Conservation (phyloP, 1,140 invertebrate species). For the Philotrypesis tridentata region DNA sequence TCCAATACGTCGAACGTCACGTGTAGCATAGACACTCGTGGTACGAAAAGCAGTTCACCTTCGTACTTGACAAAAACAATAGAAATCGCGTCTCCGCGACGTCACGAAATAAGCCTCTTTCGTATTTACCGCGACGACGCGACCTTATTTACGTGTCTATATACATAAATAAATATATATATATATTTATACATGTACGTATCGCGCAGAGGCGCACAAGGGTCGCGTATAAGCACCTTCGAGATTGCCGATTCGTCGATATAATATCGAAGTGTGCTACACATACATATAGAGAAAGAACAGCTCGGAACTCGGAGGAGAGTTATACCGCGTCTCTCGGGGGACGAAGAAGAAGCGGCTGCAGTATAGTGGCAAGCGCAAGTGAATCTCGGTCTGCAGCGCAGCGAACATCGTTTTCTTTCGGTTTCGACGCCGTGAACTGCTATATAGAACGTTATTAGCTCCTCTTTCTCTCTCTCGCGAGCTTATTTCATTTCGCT, state of each 20-base stretch:
- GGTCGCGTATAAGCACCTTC: conserved; percentile 19
- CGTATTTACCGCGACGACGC: conserved; percentile 1
- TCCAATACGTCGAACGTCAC: too few relatives aligned
- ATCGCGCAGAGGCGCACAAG: neutral
- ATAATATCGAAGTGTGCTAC: conserved; percentile 48
- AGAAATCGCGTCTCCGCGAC: neutral
- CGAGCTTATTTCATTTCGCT: too few relatives aligned
- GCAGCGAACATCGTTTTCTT: neutral
- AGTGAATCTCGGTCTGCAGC: neutral
- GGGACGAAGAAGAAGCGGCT: neutral
- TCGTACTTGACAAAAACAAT: conserved; percentile 8
- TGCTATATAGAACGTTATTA: neutral
- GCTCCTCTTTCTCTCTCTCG: neutral
- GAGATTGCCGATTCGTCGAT: conserved; percentile 56
- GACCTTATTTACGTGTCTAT: neutral
- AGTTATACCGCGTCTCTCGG: conserved; percentile 39
- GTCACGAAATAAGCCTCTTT: neutral
- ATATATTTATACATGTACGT: neutral
- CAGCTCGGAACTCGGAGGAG: conserved; percentile 29
- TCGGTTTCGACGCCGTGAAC: neutral
- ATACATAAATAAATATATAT: neutral
- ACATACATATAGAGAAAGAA: neutral
- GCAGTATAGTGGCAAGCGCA: neutral
- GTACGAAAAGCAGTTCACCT: neutral
- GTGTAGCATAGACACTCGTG: neutral